A percentile compares a stretch with the other conserved stretches of the same genome.
These are phyloP conservation scores for Gambusia yucatana DNA, from an alignment of 2,797 vertebrate species.

Conservation along the genomic window DNA sequence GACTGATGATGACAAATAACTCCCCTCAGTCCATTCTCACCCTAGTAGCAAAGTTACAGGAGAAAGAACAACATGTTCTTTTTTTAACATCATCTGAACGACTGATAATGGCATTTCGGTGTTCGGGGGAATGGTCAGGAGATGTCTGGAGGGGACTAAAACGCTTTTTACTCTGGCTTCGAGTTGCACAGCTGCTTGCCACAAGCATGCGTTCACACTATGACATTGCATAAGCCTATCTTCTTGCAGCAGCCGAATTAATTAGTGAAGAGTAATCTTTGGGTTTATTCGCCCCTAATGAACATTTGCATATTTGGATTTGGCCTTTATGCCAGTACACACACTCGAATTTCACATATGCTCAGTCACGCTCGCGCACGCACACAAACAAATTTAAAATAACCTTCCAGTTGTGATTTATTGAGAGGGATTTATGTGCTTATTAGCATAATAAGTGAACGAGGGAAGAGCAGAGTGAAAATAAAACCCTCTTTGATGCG, in stretches of 20 bases:
- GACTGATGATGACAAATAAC: slow-evolving; percentile 63
- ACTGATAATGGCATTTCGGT: slow-evolving; percentile 65
- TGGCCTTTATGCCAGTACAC: slow-evolving; percentile 19
- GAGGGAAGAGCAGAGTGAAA: slow-evolving; percentile 37
- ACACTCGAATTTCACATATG: neutral
- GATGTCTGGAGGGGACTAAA: slow-evolving; percentile 20
- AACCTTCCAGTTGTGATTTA: slow-evolving; percentile 29
- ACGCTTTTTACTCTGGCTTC: slow-evolving; percentile 8
- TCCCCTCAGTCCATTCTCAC: slow-evolving; percentile 61
- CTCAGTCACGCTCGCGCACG: neutral
- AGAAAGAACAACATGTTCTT: slow-evolving; percentile 59
- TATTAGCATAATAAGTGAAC: slow-evolving; percentile 58
- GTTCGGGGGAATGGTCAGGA: slow-evolving; percentile 39
- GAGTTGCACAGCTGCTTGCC: neutral
- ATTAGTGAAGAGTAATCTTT: slow-evolving; percentile 25
- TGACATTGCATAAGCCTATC: slow-evolving; percentile 10
- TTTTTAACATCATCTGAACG: slow-evolving; percentile 54
- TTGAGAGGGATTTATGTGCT: slow-evolving; percentile 41
- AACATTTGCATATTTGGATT: slow-evolving; percentile 41
- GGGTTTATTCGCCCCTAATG: slow-evolving; percentile 13
- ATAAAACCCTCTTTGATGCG: slow-evolving; percentile 47
- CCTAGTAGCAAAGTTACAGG: slow-evolving; percentile 50
- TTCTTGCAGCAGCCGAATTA: slow-evolving; percentile 34
- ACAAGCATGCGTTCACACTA: neutral
- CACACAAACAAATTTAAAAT: slow-evolving; percentile 14